A percentile compares a stretch with the other conserved stretches of the same genome.
Evolutionary conservation across 37 sponge, comb jelly and placozoan genomes (phyloP).

Genomic region (Aplysina aerophoba): DNA sequence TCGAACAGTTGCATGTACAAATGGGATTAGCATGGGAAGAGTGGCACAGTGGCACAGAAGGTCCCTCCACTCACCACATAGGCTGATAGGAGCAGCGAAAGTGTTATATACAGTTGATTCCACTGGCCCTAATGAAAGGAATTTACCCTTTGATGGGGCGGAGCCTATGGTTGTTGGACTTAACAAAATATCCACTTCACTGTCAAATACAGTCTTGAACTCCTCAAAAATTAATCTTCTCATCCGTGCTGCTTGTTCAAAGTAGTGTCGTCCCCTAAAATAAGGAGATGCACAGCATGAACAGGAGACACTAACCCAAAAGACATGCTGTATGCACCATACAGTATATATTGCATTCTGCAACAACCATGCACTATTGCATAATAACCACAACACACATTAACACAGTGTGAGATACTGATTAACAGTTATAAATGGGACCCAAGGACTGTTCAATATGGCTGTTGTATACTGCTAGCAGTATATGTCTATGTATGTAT

Average conservation of each 20-base stretch:
- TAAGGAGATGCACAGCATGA: too few relatives aligned
- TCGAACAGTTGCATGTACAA: too few relatives aligned
- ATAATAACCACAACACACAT: too few relatives aligned
- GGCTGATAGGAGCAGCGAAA: constrained; percentile 9
- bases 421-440: too few relatives aligned
- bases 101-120: constrained; percentile 25
- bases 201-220: constrained; percentile 1
- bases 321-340: not conserved
- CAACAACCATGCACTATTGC: too few relatives aligned
- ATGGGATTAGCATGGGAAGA: too few relatives aligned
- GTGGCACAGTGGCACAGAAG: not conserved
- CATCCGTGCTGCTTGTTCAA: constrained; percentile 26
- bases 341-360: not conserved
- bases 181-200: constrained; percentile 18
- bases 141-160: not conserved
- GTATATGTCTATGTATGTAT: too few relatives aligned
- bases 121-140: constrained; percentile 20
- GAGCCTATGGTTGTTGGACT: constrained; percentile 32
- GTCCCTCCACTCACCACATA: constrained; percentile 12
- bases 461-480: too few relatives aligned
- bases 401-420: too few relatives aligned
- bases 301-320: not conserved
- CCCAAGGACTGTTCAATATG: too few relatives aligned
- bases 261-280: constrained; percentile 38
- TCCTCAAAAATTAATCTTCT: constrained; percentile 37